Conservation (phyloP, 2,888 invertebrate genomes). For the Agriopis leucophaearia region DNA sequence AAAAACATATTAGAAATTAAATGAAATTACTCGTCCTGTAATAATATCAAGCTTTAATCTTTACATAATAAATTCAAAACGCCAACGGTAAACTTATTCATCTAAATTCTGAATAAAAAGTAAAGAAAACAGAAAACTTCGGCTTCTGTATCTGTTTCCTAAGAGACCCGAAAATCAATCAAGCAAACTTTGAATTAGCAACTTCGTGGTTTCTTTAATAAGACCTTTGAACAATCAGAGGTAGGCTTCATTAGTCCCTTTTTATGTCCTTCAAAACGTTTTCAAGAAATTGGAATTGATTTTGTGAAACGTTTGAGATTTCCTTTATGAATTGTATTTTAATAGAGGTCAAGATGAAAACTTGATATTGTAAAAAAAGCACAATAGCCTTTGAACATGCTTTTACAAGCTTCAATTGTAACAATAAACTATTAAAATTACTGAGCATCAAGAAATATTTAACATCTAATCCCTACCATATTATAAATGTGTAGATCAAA, state of each 20-base stretch:
- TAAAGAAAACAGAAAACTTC: neutral
- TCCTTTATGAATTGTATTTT: conserved; percentile 15
- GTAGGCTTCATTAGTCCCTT: conserved; percentile 30
- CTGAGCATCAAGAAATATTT: too few relatives aligned
- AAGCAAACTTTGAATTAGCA: conserved; percentile 30
- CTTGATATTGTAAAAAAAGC: neutral
- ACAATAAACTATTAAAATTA: too few relatives aligned
- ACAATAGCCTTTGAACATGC: neutral
- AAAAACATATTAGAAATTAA: too few relatives aligned
- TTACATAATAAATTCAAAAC: neutral
- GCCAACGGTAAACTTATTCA: too few relatives aligned
- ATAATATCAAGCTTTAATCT: too few relatives aligned
- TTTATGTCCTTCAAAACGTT: conserved; percentile 27
- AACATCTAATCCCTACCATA: too few relatives aligned
- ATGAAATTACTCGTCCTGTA: too few relatives aligned
- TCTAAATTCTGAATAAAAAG: neutral
- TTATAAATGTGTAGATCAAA: too few relatives aligned
- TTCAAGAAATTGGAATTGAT: conserved; percentile 29
- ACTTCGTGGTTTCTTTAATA: conserved; percentile 29
- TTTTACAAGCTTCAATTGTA: too few relatives aligned
- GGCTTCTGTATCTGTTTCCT: conserved; percentile 19
- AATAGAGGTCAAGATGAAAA: neutral
- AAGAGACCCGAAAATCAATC: conserved; percentile 25
- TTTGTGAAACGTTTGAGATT: conserved; percentile 23
- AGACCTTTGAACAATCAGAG: conserved; percentile 44